Base-by-base conservation (phyloP, 2,888 invertebrate species). In the Lissocephala sabroskyi region DNA sequence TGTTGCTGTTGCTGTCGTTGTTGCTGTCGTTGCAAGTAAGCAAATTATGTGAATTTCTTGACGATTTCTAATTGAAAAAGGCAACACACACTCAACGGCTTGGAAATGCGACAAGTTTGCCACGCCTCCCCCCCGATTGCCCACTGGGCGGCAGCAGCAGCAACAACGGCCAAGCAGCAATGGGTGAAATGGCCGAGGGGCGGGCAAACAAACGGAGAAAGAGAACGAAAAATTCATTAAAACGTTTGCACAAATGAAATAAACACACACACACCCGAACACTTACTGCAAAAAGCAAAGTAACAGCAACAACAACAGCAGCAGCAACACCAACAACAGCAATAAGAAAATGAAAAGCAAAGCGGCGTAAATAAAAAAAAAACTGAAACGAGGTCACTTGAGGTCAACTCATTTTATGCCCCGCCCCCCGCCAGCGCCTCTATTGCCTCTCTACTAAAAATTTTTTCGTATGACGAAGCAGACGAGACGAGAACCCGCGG, bases 371-470 rank as follows among this genome's bases (percentile, higher is more conserved):
- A 45, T 18, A 45, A 29, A 11, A 45, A 29, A 29, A 49, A 43
- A 10, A 39, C 73, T 68, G 77, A 78, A 79, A 77, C 80, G 79
- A 81, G 81, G 79, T 79, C 80, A 79, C 64, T 75, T 65, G 81
- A 79, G 79, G 79, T 79, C 79, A 79, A 79, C 80, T 68, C 65
- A 81, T 80, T 79, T 80, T 74, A 80, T 81, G 78, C 76, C 75
- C 73, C 73, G 62, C 77, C 75, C 74, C 73, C 77, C 77, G 77
- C n/a, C n/a, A 76, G 78, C 79, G n/a, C n/a, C n/a, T n/a, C n/a
- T 78, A 79, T 79, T 80, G 80, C 79, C 75, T 80, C 80, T 78
- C 78, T 75, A 78, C 78, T 80, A 78, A 78, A 78, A 79, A 71
- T 71, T 71, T 78, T n/a, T n/a, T n/a, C n/a, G 71, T 71, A 78